phyloP scores from a whole-genome alignment of 1,140 invertebrate genomes.

The Brachionus calyciflorus region DNA sequence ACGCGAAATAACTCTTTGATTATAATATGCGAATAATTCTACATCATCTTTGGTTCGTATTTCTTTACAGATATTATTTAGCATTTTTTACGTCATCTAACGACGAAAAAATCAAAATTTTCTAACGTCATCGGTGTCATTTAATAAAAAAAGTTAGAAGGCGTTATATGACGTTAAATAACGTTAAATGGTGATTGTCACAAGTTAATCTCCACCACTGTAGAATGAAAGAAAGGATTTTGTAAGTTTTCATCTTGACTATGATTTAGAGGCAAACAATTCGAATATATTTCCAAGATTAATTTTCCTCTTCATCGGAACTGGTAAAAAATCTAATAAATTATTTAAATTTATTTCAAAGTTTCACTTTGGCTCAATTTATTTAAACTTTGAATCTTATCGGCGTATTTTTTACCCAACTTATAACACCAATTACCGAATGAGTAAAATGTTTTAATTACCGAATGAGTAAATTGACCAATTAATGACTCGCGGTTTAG shows the following conservation, averaged over 20 bases:
- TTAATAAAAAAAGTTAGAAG: too few relatives aligned
- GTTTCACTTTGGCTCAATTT: neutral
- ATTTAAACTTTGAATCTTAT: constrained; percentile 60
- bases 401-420: constrained; percentile 82
- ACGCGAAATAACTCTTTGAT: neutral
- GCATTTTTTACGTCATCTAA: too few relatives aligned
- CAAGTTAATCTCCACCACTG: too few relatives aligned
- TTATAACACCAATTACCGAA: constrained; percentile 70
- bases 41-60: too few relatives aligned
- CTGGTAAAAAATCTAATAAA: neutral
- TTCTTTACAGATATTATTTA: too few relatives aligned
- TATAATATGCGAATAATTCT: too few relatives aligned
- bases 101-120: too few relatives aligned
- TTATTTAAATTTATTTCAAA: neutral
- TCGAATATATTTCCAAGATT: neutral
- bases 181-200: too few relatives aligned
- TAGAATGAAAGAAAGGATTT: constrained; percentile 21
- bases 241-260: neutral
- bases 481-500: constrained; percentile 72
- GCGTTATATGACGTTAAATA: too few relatives aligned
- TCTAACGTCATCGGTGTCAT: too few relatives aligned
- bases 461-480: constrained; percentile 74
- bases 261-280: constrained; percentile 9
- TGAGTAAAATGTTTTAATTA: constrained; percentile 78
- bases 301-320: constrained; percentile 19